These are phyloP conservation scores for Euura saliciscinereae DNA, from an alignment of 1,140 invertebrate genomes.

Conservation along the genomic window DNA sequence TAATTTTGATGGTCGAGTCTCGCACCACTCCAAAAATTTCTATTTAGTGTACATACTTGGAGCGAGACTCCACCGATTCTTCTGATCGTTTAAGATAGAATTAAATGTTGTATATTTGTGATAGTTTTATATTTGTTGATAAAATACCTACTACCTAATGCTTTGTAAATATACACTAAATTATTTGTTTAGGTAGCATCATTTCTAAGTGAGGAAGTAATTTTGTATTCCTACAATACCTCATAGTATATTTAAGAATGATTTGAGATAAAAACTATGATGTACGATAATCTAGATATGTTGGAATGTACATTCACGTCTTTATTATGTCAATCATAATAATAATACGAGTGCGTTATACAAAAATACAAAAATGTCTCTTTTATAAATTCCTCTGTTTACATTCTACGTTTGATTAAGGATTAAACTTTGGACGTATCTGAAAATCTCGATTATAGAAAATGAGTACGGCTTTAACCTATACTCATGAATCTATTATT, in stretches of 20 bases:
- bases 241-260: neutral
- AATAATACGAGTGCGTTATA: neutral
- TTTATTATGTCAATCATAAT: too few relatives aligned
- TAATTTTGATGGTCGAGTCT: neutral
- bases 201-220: neutral
- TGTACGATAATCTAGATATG: neutral
- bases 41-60: neutral
- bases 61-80: too few relatives aligned
- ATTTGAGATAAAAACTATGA: too few relatives aligned
- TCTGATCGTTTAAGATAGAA: neutral
- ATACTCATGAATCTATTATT: neutral
- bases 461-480: neutral
- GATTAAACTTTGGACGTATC: neutral
- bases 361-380: constrained; percentile 7
- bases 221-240: neutral
- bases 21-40: too few relatives aligned
- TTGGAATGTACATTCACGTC: neutral
- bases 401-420: neutral
- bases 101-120: constrained; percentile 1
- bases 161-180: neutral
- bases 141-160: neutral
- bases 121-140: neutral
- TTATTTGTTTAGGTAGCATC: neutral
- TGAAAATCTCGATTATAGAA: neutral
- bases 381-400: constrained; percentile 4